A percentile compares a stretch with the other conserved stretches of the same genome.
phyloP scores from a whole-genome alignment of 2,797 vertebrate species.

The Rhinoraja longicauda region DNA sequence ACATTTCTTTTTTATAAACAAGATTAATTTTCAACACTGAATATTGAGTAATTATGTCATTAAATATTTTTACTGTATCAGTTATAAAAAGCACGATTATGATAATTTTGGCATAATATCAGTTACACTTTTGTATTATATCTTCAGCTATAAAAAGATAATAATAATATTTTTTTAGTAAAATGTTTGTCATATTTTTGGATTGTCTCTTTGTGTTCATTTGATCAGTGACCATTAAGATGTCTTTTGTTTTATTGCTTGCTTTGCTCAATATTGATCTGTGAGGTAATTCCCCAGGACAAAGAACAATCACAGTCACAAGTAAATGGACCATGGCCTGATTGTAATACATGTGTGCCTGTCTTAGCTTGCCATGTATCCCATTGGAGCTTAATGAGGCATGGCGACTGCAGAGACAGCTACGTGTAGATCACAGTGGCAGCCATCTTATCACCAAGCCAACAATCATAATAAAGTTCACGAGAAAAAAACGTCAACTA shows the following conservation, averaged over 20 bases:
- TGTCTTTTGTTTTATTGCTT: neutral
- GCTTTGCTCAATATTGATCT: neutral
- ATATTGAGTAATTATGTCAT: neutral
- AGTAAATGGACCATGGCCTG: neutral
- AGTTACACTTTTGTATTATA: neutral
- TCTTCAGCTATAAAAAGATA: neutral
- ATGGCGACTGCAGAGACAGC: neutral
- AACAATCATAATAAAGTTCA: neutral
- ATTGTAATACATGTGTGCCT: neutral
- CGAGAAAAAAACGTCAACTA: neutral
- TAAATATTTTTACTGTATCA: no score
- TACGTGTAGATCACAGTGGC: neutral
- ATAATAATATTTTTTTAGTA: neutral
- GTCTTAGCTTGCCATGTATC: conserved; percentile 8
- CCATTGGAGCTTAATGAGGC: neutral
- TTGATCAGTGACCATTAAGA: neutral
- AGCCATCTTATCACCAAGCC: neutral
- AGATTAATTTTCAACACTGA: neutral
- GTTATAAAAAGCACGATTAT: neutral
- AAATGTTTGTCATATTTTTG: neutral
- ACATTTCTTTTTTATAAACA: neutral
- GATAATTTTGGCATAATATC: no score
- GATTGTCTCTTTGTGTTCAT: neutral
- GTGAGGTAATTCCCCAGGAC: neutral
- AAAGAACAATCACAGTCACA: neutral